Conservation (phyloP, 2,797 vertebrate species). For the Enteromius afrohamiltoni region DNA sequence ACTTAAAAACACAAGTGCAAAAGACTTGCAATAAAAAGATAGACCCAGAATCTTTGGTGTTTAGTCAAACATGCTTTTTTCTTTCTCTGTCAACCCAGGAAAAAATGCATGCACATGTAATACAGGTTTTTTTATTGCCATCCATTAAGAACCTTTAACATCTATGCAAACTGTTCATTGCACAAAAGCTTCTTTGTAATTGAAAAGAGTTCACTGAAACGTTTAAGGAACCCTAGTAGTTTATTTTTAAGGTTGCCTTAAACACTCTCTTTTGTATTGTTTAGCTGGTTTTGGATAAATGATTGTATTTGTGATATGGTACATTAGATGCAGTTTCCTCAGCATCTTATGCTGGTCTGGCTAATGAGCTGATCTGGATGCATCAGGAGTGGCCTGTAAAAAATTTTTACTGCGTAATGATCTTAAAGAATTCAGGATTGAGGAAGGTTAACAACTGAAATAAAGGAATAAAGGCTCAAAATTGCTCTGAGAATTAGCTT, state of each 20-base stretch:
- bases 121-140: background rate
- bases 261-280: background rate
- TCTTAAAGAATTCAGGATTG: slow-evolving; percentile 49
- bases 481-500: slow-evolving; percentile 75
- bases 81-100: background rate
- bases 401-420: slow-evolving; percentile 1
- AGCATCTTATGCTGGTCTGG: slow-evolving; percentile 14
- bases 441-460: slow-evolving; percentile 68
- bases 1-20: slow-evolving; percentile 7
- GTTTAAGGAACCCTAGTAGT: background rate
- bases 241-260: background rate
- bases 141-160: background rate
- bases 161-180: background rate
- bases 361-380: slow-evolving; percentile 38
- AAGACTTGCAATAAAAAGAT: slow-evolving; percentile 39
- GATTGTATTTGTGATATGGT: background rate
- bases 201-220: background rate
- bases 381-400: slow-evolving; percentile 17
- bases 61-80: slow-evolving; percentile 38
- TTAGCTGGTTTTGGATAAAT: background rate
- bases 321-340: background rate
- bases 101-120: background rate
- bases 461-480: slow-evolving; percentile 74
- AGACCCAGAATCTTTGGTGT: slow-evolving; percentile 28
- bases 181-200: background rate